phyloP scores from a whole-genome alignment of 1,140 invertebrate genomes.

The Listronotus oregonensis region DNA sequence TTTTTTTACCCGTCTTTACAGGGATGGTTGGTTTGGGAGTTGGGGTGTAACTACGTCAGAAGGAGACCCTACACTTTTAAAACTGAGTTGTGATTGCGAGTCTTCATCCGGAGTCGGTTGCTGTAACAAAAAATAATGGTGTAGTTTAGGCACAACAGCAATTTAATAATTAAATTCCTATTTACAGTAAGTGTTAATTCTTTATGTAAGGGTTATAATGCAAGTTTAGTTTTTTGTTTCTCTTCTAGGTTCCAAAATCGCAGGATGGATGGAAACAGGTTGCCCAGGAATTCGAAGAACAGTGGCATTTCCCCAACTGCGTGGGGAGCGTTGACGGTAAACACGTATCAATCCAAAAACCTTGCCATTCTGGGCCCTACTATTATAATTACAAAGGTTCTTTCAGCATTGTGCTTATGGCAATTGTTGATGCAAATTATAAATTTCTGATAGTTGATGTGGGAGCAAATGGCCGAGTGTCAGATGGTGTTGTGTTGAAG shows the following conservation, averaged over 20 bases:
- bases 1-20: background rate
- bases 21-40: background rate
- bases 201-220: too few species aligned
- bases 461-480: constrained; percentile 22
- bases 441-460: constrained; percentile 25
- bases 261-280: constrained; percentile 9
- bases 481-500: constrained; percentile 21
- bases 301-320: constrained; percentile 45
- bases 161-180: too few species aligned
- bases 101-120: too few species aligned
- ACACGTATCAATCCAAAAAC: constrained; percentile 49
- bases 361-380: constrained; percentile 47
- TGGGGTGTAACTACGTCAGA: background rate
- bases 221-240: too few species aligned
- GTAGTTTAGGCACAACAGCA: too few species aligned
- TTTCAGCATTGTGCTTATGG: constrained; percentile 56
- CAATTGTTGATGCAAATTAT: constrained; percentile 52
- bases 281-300: constrained; percentile 16
- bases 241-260: constrained; percentile 1
- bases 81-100: background rate
- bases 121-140: too few species aligned
- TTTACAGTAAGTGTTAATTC: too few species aligned
- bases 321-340: constrained; percentile 56
- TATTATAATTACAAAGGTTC: constrained; percentile 58
- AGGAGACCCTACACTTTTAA: background rate